Evolutionary conservation across 2,888 invertebrate genomes (phyloP).

Genomic region (Nowickia ferox): DNA sequence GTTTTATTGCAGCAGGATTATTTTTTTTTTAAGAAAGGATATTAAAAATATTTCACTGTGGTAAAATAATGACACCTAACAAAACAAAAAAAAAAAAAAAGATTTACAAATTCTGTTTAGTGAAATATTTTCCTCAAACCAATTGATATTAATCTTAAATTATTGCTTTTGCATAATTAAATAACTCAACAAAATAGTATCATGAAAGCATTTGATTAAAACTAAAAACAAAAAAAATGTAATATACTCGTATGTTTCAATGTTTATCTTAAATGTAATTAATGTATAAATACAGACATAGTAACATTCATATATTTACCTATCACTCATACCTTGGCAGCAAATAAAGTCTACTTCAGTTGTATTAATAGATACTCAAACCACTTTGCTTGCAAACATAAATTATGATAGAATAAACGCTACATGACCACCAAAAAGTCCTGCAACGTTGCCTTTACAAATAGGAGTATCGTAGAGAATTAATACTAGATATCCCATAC

Average conservation of each 20-base stretch:
- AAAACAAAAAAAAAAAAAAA: no score
- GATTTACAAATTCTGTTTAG: neutral
- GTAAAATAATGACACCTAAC: no score
- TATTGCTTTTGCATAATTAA: neutral
- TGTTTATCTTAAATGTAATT: slow-evolving; percentile 61
- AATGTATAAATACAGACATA: slow-evolving; percentile 25
- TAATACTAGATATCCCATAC: slow-evolving; percentile 36
- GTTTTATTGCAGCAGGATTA: no score
- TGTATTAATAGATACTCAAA: slow-evolving; percentile 3
- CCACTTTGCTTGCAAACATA: neutral
- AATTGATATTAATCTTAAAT: neutral
- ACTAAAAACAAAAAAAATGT: neutral
- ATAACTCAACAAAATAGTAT: neutral
- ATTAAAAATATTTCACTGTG: no score
- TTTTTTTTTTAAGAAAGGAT: no score
- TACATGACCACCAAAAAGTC: slow-evolving; percentile 15
- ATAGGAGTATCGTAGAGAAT: slow-evolving; percentile 27
- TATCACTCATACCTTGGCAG: slow-evolving; percentile 32
- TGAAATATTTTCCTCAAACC: neutral
- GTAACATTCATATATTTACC: slow-evolving; percentile 23
- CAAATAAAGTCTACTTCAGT: neutral
- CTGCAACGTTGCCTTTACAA: neutral
- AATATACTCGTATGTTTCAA: slow-evolving; percentile 18
- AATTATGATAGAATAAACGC: neutral
- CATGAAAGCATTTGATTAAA: neutral